These are phyloP conservation scores for Apocheima hispidaria DNA, from an alignment of 2,888 invertebrate genomes.

Conservation along the genomic window DNA sequence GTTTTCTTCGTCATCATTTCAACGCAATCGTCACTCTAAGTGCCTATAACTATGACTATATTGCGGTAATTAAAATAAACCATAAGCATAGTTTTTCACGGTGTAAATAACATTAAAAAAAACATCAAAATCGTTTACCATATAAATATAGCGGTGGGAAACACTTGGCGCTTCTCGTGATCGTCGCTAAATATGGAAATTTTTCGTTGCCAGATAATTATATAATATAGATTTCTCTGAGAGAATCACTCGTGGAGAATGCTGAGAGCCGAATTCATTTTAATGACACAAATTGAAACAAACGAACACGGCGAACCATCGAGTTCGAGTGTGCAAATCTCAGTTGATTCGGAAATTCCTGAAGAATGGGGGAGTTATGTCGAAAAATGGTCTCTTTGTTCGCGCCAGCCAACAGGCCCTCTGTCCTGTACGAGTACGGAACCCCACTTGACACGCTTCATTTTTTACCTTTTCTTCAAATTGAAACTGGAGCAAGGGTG, in stretches of 20 bases:
- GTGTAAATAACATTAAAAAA: too few species aligned
- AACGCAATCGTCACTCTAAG: too few species aligned
- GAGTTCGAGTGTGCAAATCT: conserved; percentile 67
- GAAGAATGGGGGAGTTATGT: conserved; percentile 63
- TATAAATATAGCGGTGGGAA: too few species aligned
- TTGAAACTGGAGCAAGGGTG: conserved; percentile 73
- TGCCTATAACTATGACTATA: too few species aligned
- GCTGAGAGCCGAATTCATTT: conserved; percentile 30
- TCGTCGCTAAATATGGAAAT: background rate
- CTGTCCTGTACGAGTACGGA: conserved; percentile 68
- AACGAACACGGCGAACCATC: conserved; percentile 58
- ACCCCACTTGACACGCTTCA: conserved; percentile 82
- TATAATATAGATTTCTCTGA: conserved; percentile 15
- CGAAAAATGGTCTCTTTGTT: conserved; percentile 77
- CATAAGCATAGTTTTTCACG: too few species aligned
- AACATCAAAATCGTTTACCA: too few species aligned
- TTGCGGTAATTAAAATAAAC: too few species aligned
- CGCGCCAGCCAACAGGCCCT: conserved; percentile 75
- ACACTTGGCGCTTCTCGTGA: too few species aligned
- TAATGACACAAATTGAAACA: conserved; percentile 50
- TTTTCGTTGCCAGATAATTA: background rate
- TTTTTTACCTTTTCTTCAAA: conserved; percentile 80
- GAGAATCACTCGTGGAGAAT: conserved; percentile 26
- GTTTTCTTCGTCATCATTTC: too few species aligned
- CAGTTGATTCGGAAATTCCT: conserved; percentile 68